Evolutionary conservation across 2,113 vertebrate genomes (phyloP), one percentile per base, ranked within the genome.

Genomic region (Artemisiospiza belli): DNA sequence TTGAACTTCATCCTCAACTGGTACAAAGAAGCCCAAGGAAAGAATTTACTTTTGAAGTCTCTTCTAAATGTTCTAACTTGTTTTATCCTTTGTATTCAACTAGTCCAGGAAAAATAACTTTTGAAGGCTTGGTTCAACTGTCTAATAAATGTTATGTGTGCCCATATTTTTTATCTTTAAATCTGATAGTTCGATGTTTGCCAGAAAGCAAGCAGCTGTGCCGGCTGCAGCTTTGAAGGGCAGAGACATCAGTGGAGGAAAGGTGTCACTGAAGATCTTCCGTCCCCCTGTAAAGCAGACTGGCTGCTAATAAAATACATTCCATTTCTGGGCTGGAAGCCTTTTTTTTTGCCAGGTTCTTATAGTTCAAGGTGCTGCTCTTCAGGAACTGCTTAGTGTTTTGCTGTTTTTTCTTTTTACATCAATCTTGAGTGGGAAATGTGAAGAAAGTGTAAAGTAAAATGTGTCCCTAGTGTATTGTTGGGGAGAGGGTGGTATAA

Each of bases 11-110:
- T 55, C 78, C 64, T 82, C 55, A 62, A 18, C 52, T 90, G 54
- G 22, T 83, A 88, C 37, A 58, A 57, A 47, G 35, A 39, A 61
- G 49, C 25, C 44, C 49, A 92, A 83, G 41, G 66, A 77, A 87
- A 84, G 21, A 92, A 89, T 81, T 87, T 91, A 57, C 47, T 76
- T 96, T 92, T 95, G 69, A 96, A 92, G 90, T 77, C 4, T 93
- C 37, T 91, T 93, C 20, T 63, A 67, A 79, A 70, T 70, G 90
- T 91, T 92, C 39, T 87, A 73, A 89, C 88, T 76, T 93, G 91
- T 89, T 96, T 66, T 91, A 33, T 77, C 61, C 49, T 90, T 88
- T 93, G 27, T 73, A 47, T 69, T 80, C 47, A 80, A 52, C 47
- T 78, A 52, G 46, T 64, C 46, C 41, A 58, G 61, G 63, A 41